A percentile compares a stretch with the other conserved stretches of the same genome.
Evolutionary conservation across 2,888 invertebrate species (phyloP).

Genomic region (Crioceris asparagi): DNA sequence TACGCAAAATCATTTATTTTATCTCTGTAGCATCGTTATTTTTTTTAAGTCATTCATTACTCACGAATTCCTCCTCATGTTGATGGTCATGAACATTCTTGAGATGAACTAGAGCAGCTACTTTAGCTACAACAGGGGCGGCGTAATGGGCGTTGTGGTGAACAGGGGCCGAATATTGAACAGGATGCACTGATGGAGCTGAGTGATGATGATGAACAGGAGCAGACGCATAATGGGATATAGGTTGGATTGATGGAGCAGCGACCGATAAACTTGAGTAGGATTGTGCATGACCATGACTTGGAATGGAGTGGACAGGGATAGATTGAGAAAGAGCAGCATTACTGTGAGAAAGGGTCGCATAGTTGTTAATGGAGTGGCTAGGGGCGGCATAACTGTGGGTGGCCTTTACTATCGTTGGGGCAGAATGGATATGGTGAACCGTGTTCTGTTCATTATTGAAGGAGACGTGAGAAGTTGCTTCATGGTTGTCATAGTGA

Average conservation of each 20-base stretch:
- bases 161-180: no score
- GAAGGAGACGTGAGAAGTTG: constrained; percentile 20
- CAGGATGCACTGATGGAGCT: no score
- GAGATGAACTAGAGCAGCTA: constrained; percentile 8
- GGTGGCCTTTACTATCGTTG: constrained; percentile 3
- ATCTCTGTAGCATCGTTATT: no score
- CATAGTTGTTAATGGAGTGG: no score
- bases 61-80: constrained; percentile 11
- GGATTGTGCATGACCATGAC: constrained; percentile 7
- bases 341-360: no score
- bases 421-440: constrained; percentile 15
- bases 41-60: no score
- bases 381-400: constrained; percentile 2
- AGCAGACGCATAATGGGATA: no score
- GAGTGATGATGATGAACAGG: no score
- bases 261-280: constrained; percentile 9
- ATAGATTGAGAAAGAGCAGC: no score
- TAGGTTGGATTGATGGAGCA: constrained; percentile 3
- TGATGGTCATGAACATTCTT: constrained; percentile 1
- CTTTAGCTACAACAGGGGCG: no score
- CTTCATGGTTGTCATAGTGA: constrained; percentile 16
- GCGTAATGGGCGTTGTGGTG: no score
- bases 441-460: constrained; percentile 21
- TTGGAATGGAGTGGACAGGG: constrained; percentile 30
- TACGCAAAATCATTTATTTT: no score